These are phyloP conservation scores for Megalops atlanticus DNA, from an alignment of 2,113 vertebrate genomes.

Conservation along the genomic window DNA sequence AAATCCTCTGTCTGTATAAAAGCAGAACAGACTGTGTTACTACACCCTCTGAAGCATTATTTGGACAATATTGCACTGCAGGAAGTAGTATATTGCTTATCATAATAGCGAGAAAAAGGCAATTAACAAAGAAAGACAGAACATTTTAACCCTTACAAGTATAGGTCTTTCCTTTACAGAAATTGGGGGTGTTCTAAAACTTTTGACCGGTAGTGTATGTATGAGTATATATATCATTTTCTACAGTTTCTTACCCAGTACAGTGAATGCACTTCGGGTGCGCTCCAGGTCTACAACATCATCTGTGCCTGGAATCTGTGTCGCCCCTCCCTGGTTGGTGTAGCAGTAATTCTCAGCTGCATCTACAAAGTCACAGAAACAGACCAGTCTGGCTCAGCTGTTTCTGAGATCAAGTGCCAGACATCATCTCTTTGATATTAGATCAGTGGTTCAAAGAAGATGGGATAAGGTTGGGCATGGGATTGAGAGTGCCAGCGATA, in stretches of 20 bases:
- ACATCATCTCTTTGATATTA: not conserved
- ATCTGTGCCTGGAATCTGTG: conserved; percentile 55
- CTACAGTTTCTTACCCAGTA: conserved; percentile 62
- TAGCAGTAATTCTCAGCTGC: conserved; percentile 70
- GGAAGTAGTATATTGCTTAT: too few species aligned
- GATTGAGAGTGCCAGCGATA: not conserved
- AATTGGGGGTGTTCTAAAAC: too few species aligned
- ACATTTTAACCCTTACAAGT: too few species aligned
- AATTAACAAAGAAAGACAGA: too few species aligned
- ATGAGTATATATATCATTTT: not conserved
- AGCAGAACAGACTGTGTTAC: too few species aligned
- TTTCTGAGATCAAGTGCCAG: not conserved
- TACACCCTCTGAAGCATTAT: too few species aligned
- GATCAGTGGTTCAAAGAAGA: not conserved
- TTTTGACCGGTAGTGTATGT: too few species aligned
- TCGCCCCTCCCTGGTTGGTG: conserved; percentile 67
- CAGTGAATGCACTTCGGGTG: conserved; percentile 63
- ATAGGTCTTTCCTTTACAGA: too few species aligned
- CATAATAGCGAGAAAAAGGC: too few species aligned
- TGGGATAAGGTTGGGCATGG: not conserved
- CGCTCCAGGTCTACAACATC: conserved; percentile 66
- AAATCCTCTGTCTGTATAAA: too few species aligned
- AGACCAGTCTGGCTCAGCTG: not conserved
- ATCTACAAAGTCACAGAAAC: conserved; percentile 46
- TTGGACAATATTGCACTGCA: too few species aligned